Evolutionary conservation across 2,888 invertebrate species (phyloP).

Genomic region (Hylaea fasciaria): DNA sequence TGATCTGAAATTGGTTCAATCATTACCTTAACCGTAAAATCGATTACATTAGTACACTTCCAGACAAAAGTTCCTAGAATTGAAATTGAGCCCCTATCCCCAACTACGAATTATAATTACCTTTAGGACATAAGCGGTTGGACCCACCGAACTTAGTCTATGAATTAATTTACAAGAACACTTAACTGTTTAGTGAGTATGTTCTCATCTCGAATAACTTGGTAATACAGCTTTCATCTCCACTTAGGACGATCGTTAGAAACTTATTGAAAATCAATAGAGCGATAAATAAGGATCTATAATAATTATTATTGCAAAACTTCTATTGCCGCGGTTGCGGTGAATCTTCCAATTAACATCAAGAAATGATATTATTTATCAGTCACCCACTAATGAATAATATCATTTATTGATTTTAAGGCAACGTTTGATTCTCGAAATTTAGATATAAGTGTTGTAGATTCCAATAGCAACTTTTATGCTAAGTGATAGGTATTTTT

Average conservation of each 20-base stretch:
- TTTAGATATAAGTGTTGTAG: no score
- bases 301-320: slow-evolving; percentile 71
- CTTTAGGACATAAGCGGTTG: slow-evolving; percentile 23
- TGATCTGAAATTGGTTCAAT: no score
- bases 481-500: no score
- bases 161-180: slow-evolving; percentile 21
- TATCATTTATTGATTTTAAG: slow-evolving; percentile 12
- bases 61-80: not conserved
- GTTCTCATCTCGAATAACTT: slow-evolving; percentile 14
- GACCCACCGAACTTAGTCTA: slow-evolving; percentile 13
- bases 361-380: no score
- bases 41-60: no score
- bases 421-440: no score
- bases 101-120: not conserved
- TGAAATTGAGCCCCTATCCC: slow-evolving; percentile 1
- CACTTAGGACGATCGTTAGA: slow-evolving; percentile 48
- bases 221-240: slow-evolving; percentile 26
- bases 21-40: no score
- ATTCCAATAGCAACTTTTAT: no score
- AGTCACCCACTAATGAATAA: slow-evolving; percentile 63
- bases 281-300: slow-evolving; percentile 66
- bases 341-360: slow-evolving; percentile 63
- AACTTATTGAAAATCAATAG: slow-evolving; percentile 65
- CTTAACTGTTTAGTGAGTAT: slow-evolving; percentile 28
- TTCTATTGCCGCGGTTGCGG: slow-evolving; percentile 56